Base-by-base conservation (phyloP, 2,888 invertebrate genomes). In the Drosophila rellima region DNA sequence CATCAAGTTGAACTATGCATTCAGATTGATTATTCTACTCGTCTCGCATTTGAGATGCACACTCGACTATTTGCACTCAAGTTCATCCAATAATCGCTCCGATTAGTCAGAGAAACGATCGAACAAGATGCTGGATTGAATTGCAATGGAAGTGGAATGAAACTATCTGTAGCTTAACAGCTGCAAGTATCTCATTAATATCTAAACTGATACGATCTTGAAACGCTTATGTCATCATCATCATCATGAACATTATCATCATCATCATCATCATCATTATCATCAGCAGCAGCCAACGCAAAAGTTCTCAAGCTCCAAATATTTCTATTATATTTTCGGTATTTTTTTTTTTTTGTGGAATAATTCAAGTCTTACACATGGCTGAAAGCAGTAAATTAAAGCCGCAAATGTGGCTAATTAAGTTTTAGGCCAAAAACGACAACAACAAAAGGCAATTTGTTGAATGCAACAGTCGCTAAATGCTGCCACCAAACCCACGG, bases 361-460 rank as follows among this genome's bases (percentile, higher is more conserved):
- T 70, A 76, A 73, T 68, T 73, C 70, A 86, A 61, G 73, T 86
- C 77, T 66, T 70, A 55, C 65, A 65, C 40, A 63, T 74, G 65
- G 37, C 71, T 62, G 62, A 86, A 80, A 78, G 67, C 78, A 71
- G 71, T 83, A 82, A 88, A 86, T 86, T 87, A 88, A 74, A 88
- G 70, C 81, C 72, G 78, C 78, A 80, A 83, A 88, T 86, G 83
- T 73, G 87, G 87, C 87, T 84, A 84, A 84, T 88, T 84, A 86
- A 83, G 67, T 88, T 83, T 82, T 77, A 70, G 86, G 88, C 88
- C 80, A 88, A 45, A 18, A 76, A 44, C 70, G 23, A 55, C 33
- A 70, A 56, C 74, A 83, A 81, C 83, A 78, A 77, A 83, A 71
- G 87, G 80, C 78, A 88, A 84, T 84, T 84, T 84, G 83, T 82